These are phyloP conservation scores for Euura saliciscinereae DNA, from an alignment of 1,140 invertebrate genomes.

Conservation along the genomic window DNA sequence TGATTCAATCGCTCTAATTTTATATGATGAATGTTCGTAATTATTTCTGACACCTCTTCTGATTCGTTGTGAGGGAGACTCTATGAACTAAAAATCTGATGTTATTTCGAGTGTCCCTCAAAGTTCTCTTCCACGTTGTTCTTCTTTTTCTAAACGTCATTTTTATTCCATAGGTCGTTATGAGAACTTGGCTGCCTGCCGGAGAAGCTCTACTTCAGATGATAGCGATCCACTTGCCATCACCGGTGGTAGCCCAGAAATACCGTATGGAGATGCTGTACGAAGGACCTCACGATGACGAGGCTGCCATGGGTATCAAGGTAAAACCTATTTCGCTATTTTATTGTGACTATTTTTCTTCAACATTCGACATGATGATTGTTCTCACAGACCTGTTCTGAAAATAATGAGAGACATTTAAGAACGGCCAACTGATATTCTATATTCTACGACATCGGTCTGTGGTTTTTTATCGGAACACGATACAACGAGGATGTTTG, in stretches of 20 bases:
- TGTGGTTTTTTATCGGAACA: background rate
- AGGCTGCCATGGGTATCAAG: constrained; percentile 90
- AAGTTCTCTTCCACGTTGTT: background rate
- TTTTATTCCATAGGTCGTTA: constrained; percentile 74
- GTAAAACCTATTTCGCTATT: constrained; percentile 44
- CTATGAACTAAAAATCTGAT: constrained; percentile 33
- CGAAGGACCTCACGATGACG: constrained; percentile 97
- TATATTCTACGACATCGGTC: constrained; percentile 3
- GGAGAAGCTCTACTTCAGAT: constrained; percentile 99
- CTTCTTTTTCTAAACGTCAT: constrained; percentile 5
- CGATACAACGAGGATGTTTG: background rate
- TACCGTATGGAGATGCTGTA: constrained; percentile 99
- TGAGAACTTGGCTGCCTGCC: constrained; percentile 99
- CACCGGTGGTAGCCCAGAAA: constrained; percentile 97
- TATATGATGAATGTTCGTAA: constrained; percentile 47
- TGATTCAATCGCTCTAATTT: constrained; percentile 10
- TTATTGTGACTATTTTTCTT: constrained; percentile 17
- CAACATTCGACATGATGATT: constrained; percentile 44
- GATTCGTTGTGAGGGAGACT: constrained; percentile 46
- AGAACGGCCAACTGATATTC: constrained; percentile 48
- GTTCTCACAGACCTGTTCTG: constrained; percentile 60
- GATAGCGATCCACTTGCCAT: constrained; percentile 99
- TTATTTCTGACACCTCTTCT: constrained; percentile 58
- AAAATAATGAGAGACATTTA: constrained; percentile 42
- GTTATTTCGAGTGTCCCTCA: constrained; percentile 9